These are phyloP conservation scores for Dinocampus coccinellae DNA, from an alignment of 2,888 invertebrate species.

Conservation along the genomic window DNA sequence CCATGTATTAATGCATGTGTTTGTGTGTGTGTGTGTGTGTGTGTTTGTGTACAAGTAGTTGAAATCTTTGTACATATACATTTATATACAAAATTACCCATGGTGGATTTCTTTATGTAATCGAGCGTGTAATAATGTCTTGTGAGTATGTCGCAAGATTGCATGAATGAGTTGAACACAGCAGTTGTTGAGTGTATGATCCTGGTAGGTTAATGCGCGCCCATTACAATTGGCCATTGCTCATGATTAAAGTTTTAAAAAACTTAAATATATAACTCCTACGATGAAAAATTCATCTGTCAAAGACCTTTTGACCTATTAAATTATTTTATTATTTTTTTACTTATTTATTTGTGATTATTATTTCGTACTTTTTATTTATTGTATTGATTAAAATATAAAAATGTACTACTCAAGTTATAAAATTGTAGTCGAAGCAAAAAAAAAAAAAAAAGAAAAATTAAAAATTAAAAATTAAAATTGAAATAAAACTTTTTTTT, in stretches of 20 bases:
- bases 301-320: conserved; percentile 1
- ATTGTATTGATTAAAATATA: neutral
- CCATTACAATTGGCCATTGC: neutral
- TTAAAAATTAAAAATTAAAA: too few species aligned
- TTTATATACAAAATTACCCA: conserved; percentile 38
- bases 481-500: neutral
- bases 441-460: neutral
- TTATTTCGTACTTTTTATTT: too few species aligned
- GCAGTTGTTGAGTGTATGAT: conserved; percentile 14
- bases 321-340: neutral
- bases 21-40: too few species aligned
- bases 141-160: conserved; percentile 59
- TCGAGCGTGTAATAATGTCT: conserved; percentile 56
- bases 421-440: neutral
- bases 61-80: conserved; percentile 29
- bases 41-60: too few species aligned
- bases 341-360: neutral
- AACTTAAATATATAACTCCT: neutral
- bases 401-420: neutral
- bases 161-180: conserved; percentile 61
- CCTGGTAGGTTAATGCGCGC: neutral
- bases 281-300: neutral
- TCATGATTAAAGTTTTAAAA: conserved; percentile 1
- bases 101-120: conserved; percentile 58
- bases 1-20: conserved; percentile 4